A percentile compares a stretch with the other conserved stretches of the same genome.
These are phyloP conservation scores for Sussaba pulchella DNA, from an alignment of 2,888 invertebrate species.

Conservation along the genomic window DNA sequence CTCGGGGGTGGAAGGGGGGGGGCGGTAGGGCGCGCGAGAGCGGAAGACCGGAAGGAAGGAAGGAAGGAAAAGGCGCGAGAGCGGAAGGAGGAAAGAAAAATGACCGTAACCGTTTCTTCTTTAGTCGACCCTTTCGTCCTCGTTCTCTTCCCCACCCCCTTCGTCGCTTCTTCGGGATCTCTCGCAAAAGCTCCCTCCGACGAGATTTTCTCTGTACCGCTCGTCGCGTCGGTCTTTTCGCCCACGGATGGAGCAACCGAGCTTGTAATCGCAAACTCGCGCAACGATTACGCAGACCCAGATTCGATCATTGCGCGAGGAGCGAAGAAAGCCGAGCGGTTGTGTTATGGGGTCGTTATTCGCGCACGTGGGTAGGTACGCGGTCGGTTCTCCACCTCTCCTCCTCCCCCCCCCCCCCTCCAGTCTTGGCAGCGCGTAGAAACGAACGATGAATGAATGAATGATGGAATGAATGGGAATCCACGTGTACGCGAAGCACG, in stretches of 20 bases:
- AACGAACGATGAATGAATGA: conserved; percentile 14
- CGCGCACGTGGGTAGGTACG: too few species aligned
- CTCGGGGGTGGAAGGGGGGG: not conserved
- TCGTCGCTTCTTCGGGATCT: not conserved
- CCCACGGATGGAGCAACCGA: too few species aligned
- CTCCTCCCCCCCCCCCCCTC: not conserved
- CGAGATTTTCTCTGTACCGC: too few species aligned
- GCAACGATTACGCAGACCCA: too few species aligned
- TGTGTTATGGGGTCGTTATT: too few species aligned
- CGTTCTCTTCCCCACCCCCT: not conserved
- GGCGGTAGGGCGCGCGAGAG: conserved; percentile 33
- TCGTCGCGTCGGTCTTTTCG: too few species aligned
- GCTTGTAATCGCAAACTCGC: too few species aligned
- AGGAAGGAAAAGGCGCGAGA: conserved; percentile 50
- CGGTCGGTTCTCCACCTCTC: too few species aligned
- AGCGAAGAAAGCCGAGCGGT: too few species aligned
- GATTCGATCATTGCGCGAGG: too few species aligned
- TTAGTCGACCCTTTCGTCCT: not conserved
- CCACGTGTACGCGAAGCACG: conserved; percentile 12
- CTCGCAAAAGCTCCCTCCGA: too few species aligned
- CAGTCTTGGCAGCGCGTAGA: too few species aligned
- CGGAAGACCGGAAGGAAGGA: conserved; percentile 47
- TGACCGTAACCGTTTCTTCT: conserved; percentile 1
- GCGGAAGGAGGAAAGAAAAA: not conserved
- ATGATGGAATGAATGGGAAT: conserved; percentile 34